A percentile compares a stretch with the other conserved stretches of the same genome.
These are phyloP conservation scores for Climacteris rufus DNA, from an alignment of 2,113 vertebrate species.

Conservation along the genomic window DNA sequence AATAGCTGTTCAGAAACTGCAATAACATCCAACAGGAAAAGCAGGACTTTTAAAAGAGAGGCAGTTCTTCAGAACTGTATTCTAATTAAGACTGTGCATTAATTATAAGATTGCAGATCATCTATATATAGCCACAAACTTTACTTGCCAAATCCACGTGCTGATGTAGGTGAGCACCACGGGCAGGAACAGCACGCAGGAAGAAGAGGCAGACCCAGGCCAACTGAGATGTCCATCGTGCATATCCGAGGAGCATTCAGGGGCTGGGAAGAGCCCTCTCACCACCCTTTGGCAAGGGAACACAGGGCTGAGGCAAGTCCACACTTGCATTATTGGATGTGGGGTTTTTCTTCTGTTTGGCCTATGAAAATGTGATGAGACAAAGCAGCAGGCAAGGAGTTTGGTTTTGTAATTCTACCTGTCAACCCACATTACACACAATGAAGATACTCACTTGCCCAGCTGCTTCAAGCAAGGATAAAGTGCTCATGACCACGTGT, in stretches of 20 bases:
- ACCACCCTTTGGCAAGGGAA: background rate
- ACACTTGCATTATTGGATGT: background rate
- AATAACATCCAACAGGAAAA: background rate
- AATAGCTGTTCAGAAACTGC: background rate
- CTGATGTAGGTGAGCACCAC: background rate
- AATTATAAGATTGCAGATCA: background rate
- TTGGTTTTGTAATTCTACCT: background rate
- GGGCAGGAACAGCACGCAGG: accelerated
- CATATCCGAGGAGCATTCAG: background rate
- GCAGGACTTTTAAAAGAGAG: background rate
- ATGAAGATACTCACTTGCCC: accelerated
- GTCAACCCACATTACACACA: background rate
- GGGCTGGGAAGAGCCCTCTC: background rate
- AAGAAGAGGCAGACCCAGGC: background rate
- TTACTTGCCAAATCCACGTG: background rate
- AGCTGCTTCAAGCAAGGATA: background rate
- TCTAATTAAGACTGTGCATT: background rate
- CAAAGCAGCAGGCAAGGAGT: background rate
- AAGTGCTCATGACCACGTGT: background rate
- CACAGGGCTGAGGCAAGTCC: background rate
- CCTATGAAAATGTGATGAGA: background rate
- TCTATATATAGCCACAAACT: background rate
- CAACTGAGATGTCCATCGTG: background rate
- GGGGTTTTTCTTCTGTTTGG: background rate
- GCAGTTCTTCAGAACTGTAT: background rate